These are phyloP conservation scores for Aphelocoma californica DNA, from an alignment of 2,797 vertebrate genomes.

Conservation along the genomic window DNA sequence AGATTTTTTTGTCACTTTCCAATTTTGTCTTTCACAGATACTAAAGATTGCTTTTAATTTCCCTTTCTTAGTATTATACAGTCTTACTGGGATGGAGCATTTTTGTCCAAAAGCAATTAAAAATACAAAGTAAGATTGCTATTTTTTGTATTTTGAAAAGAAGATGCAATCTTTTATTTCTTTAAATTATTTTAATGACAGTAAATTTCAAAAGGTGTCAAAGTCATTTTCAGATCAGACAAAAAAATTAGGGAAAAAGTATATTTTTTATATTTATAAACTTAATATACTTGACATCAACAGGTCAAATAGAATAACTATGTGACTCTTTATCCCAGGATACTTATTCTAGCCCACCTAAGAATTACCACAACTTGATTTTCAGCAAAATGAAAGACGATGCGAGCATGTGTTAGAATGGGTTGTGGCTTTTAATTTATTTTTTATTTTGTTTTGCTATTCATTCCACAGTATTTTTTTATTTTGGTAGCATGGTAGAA, in stretches of 20 bases:
- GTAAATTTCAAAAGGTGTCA: background rate
- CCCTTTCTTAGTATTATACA: background rate
- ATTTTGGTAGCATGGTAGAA: background rate
- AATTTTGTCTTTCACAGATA: background rate
- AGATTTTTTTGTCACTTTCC: background rate
- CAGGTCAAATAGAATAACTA: background rate
- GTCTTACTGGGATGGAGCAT: background rate
- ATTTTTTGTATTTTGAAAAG: background rate
- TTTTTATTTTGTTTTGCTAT: background rate
- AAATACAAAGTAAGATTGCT: background rate
- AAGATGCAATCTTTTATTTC: background rate
- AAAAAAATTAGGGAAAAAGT: background rate
- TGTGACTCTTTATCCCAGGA: background rate
- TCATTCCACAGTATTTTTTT: background rate
- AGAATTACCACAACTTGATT: background rate
- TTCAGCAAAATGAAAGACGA: background rate
- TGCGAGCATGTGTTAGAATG: background rate
- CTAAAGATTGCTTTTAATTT: background rate
- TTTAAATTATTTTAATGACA: background rate
- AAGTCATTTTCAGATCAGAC: background rate
- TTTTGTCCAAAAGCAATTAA: background rate
- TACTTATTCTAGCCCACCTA: background rate
- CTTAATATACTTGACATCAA: background rate
- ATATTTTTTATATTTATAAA: background rate
- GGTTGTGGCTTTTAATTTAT: too few species aligned